Base-by-base conservation (phyloP, 2,797 vertebrate genomes). In the Galaxias olidus region DNA sequence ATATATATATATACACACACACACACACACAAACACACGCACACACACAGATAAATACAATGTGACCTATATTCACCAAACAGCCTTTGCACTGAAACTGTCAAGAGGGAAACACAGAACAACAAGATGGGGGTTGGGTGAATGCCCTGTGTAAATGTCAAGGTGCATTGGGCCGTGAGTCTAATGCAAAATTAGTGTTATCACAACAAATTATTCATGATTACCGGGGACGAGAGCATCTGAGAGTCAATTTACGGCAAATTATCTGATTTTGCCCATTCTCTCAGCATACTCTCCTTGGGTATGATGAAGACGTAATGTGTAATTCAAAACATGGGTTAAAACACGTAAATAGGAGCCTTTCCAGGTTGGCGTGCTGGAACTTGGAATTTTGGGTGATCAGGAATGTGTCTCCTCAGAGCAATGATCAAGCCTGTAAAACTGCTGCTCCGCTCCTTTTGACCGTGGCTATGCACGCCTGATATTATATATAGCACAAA, bases 111-210 rank as follows among this genome's bases (percentile, higher is more conserved):
- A 41, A 14, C 30, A 53, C 69, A 63, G 41, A 48, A 64, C 17
- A 73, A 75, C 74, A 72, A 72, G 15, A 15, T 19, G 7, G 44
- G 43, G 15, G 20, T 6, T 14, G 47, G 42, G 69, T 30, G 30
- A 30, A 30, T 6, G 30, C 30, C 30, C 30, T 30, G 50, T 64
- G 64, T 66, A 76, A 82, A 68, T 73, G 55, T 72, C 78, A 80
- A 70, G 79, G 80, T 75, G 81, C 86, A 86, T 47, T 72, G 82
- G 40, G 74, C 78, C 77, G 17, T 87, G 77, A 77, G 72, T 84
- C 80, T 86, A 85, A 88, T 84, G 84, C 75, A 83, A 81, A 83
- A 89, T 82, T 77, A 80, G 75, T 84, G 86, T 86, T 85, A 79
- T 81, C 76, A 44, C 69, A 71, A 70, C 79, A 68, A 86, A 89